Conservation (phyloP, 1,140 invertebrate species). For the Micrasema longulum region DNA sequence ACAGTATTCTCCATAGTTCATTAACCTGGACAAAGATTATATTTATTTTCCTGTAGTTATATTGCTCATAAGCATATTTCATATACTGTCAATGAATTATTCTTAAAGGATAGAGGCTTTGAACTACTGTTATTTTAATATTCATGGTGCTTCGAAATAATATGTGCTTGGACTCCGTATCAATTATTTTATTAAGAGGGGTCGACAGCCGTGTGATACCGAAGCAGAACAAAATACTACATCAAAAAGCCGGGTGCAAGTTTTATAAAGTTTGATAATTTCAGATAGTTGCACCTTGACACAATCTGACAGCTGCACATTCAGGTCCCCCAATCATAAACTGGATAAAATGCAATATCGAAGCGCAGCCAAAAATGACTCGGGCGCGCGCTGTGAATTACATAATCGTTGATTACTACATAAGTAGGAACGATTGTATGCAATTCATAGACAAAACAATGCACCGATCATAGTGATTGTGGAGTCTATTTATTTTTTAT, state of each 20-base stretch:
- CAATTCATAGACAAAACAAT: slow-evolving; percentile 27
- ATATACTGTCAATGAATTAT: too few species aligned
- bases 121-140: too few species aligned
- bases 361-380: slow-evolving; percentile 20
- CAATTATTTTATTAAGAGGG: slow-evolving; percentile 9
- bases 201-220: background rate
- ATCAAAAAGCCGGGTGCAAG: slow-evolving; percentile 12
- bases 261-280: slow-evolving; percentile 51
- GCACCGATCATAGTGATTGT: background rate
- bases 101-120: too few species aligned
- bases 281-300: slow-evolving; percentile 28
- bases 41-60: too few species aligned
- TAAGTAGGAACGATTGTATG: background rate
- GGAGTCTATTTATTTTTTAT: too few species aligned
- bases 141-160: too few species aligned
- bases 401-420: slow-evolving; percentile 5
- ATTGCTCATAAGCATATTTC: too few species aligned
- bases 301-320: slow-evolving; percentile 41
- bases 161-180: too few species aligned
- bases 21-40: too few species aligned
- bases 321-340: slow-evolving; percentile 10
- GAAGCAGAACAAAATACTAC: background rate
- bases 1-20: too few species aligned
- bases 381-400: slow-evolving; percentile 19
- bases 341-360: slow-evolving; percentile 30